Evolutionary conservation across 1,140 invertebrate genomes (phyloP).

Genomic region (Philotrypesis tridentata): DNA sequence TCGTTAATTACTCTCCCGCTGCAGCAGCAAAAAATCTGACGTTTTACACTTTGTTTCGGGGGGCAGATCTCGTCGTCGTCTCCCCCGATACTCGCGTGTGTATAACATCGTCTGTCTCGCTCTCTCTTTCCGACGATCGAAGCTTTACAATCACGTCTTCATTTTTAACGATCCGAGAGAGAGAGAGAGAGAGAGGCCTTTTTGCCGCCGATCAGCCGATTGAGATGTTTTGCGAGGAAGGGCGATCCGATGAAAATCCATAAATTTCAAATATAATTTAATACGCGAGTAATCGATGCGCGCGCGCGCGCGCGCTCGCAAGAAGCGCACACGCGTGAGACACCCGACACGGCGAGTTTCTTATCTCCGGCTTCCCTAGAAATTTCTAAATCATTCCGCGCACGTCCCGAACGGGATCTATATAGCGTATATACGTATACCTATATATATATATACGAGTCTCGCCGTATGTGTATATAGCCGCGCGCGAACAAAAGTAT

Average conservation of each 20-base stretch:
- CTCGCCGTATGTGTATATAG: no score
- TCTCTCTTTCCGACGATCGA: no score
- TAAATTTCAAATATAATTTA: background rate
- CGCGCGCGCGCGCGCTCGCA: background rate
- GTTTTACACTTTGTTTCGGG: no score
- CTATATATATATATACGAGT: background rate
- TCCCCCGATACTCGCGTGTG: no score
- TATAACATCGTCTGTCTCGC: no score
- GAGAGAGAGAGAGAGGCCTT: no score
- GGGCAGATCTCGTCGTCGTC: no score
- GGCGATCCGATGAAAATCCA: background rate
- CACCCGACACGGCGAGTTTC: background rate
- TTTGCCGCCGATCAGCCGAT: background rate
- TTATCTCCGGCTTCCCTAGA: slow-evolving; percentile 3
- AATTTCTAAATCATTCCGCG: slow-evolving; percentile 26
- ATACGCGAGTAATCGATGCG: background rate
- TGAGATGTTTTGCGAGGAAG: background rate
- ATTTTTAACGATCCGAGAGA: background rate
- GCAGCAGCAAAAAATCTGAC: no score
- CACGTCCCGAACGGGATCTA: slow-evolving; percentile 16
- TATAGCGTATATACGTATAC: no score
- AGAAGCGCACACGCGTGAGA: background rate
- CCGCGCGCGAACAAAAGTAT: slow-evolving; percentile 20
- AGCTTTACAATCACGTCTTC: background rate
- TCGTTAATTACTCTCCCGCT: slow-evolving; percentile 24